phyloP scores from a whole-genome alignment of 1,140 invertebrate genomes.

The Brachionus calyciflorus region DNA sequence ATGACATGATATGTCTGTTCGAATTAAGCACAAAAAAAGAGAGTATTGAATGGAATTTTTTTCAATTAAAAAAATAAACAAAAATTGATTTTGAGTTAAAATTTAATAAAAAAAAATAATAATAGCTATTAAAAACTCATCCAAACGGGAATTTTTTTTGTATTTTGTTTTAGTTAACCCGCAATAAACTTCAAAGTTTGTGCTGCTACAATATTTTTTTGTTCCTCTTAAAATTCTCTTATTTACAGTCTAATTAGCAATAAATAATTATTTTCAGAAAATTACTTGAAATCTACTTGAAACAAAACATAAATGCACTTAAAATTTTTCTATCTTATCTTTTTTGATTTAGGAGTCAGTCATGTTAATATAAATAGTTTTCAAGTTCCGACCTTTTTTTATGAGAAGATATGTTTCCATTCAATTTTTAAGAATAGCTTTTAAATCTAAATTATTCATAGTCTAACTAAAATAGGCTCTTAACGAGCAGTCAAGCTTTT shows the following conservation, averaged over 20 bases:
- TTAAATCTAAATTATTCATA: too few species aligned
- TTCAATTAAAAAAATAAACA: slow-evolving; percentile 20
- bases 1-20: slow-evolving; percentile 44
- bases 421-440: too few species aligned
- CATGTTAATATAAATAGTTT: too few species aligned
- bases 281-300: slow-evolving; percentile 7
- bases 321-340: too few species aligned
- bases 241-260: slow-evolving; percentile 41
- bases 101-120: neutral
- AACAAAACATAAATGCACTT: neutral
- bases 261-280: neutral
- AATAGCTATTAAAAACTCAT: slow-evolving; percentile 6
- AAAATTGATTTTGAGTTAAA: slow-evolving; percentile 30
- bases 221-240: neutral
- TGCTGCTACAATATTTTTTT: too few species aligned
- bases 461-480: too few species aligned
- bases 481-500: too few species aligned
- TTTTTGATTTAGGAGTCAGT: neutral
- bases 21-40: neutral
- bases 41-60: neutral
- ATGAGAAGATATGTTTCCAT: too few species aligned
- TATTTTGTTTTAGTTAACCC: too few species aligned
- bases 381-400: too few species aligned
- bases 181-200: too few species aligned
- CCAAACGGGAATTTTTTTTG: slow-evolving; percentile 40